Evolutionary conservation across 2,113 vertebrate genomes (phyloP).

Genomic region (Mesembrinibis cayennensis): DNA sequence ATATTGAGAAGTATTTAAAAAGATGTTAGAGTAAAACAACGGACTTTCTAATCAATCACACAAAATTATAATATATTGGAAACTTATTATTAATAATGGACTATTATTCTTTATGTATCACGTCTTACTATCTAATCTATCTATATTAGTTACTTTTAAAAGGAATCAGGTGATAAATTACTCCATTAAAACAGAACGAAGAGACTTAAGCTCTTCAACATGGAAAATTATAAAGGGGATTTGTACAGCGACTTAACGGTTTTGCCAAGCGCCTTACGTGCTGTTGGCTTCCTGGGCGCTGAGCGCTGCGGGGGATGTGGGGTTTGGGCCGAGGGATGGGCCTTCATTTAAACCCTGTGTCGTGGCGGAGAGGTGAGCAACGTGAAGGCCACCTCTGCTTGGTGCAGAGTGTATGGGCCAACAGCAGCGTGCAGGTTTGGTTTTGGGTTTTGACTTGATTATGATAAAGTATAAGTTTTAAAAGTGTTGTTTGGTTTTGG

Average conservation of each 20-base stretch:
- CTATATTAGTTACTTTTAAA: conserved; percentile 71
- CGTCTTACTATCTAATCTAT: conserved; percentile 40
- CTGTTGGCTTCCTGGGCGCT: background rate
- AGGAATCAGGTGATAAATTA: conserved; percentile 65
- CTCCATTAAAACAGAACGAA: conserved; percentile 66
- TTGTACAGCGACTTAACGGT: conserved; percentile 12
- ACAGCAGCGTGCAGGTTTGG: accelerated
- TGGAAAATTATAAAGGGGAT: conserved; percentile 6
- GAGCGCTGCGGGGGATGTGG: background rate
- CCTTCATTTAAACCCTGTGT: accelerated
- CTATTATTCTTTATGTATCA: conserved; percentile 52
- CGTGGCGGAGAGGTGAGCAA: background rate
- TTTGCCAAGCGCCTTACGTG: background rate
- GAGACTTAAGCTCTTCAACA: conserved; percentile 66
- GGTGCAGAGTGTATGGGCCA: accelerated
- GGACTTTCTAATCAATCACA: conserved; percentile 46
- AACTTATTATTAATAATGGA: conserved; percentile 54
- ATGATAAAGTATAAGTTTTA: background rate
- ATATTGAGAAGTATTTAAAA: conserved; percentile 58
- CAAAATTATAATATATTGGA: conserved; percentile 11
- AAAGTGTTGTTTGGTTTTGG: background rate
- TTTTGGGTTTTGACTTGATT: background rate
- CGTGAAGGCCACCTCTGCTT: background rate
- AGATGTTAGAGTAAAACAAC: conserved; percentile 52
- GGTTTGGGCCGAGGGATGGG: background rate